Evolutionary conservation across 1,140 invertebrate genomes (phyloP), one percentile per base, ranked within the genome.

Genomic region (Drosophila funebris): DNA sequence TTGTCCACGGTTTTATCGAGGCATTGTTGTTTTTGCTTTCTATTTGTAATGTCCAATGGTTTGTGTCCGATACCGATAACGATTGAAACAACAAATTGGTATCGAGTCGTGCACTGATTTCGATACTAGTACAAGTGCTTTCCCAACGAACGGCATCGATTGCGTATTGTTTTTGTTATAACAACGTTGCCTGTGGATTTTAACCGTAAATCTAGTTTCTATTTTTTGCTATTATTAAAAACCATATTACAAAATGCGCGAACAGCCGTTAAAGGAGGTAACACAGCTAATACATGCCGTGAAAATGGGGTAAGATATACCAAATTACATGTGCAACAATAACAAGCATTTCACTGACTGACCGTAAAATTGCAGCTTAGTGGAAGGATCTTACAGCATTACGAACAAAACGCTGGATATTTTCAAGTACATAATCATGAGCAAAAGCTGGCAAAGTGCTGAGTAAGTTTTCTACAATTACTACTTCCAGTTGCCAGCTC

Each of bases 381-480:
- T 94, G 2, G 92, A 92, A 46, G 93, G 92, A 31, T 94, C 94
- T 1, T 93, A 94, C 72, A 93, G 93, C 73, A 94, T 95, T 58
- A 94, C 95, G n/a, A 84, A 93, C 22, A 92, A 92, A 53, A 94
- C 94, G 4, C 92, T 95, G 52, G 78, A 91, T 20, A 83, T 93
- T 33, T 89, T 95, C 14, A 95, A 95, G 74, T 92, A 93, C 60
- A 92, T 95, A 0, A 94, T 95, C 33, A 92, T 90, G 16, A 92
- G 93, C 73, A 92, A 92, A 54, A 89, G 93, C 83, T 95, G 94
- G 93, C 91, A 92, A 57, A 94, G 93, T 76, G 94, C 94, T 29
- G 92, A 93, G 94, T 95, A 92, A 92, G 92, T 71, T 13, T 8
- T 31, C 36, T 14, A 7, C 2, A 24, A 43, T 7, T 18, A 52